Evolutionary conservation across 2,113 vertebrate genomes (phyloP), one percentile per base, ranked within the genome.

Genomic region (Uropsilus gracilis): DNA sequence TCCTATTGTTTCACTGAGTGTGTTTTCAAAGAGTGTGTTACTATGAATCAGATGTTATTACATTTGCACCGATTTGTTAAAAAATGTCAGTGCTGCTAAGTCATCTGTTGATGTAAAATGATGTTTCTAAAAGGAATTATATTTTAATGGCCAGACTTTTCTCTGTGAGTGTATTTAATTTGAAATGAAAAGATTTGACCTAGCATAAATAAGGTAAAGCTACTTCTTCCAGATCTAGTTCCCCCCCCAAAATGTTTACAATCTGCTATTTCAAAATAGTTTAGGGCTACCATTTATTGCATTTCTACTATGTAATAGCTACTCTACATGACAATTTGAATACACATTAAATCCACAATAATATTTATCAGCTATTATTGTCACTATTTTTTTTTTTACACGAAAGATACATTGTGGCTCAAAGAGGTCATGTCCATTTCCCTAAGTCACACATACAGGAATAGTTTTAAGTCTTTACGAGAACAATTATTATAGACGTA

Each of bases 171-270:
- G n/a, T 89, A 26, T 57, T 95, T 89, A 82, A 92, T 37, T 77
- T 90, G 48, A 96, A 90, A 48, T 14, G 71, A 61, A 95, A 91
- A 39, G 68, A 81, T 92, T 89, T 92, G 55, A 66, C 39, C 37
- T 76, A 89, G 18, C 73, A 86, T 91, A 96, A 78, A 34, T 12
- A 59, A 76, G 16, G 28, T 42, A 66, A 18, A 64, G 22, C 7
- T 83, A 75, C 76, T 92, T 90, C 24, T 80, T 93, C 30, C 46
- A 17, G 64, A 7, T 75, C 2, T 42, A 39, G 39, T 73, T 80
- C 90, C 10, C 14, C 87, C 94, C 42, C 39, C n/a, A 26, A 83
- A 84, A 88, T 42, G 1, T 80, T 92, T 78, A 7, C 28, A 78
- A 87, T 2, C 17, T 88, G 12, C 39, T 34, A 17, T 66, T 92